These are phyloP conservation scores for Cyclura pinguis DNA, from an alignment of 2,797 vertebrate genomes.

Conservation along the genomic window DNA sequence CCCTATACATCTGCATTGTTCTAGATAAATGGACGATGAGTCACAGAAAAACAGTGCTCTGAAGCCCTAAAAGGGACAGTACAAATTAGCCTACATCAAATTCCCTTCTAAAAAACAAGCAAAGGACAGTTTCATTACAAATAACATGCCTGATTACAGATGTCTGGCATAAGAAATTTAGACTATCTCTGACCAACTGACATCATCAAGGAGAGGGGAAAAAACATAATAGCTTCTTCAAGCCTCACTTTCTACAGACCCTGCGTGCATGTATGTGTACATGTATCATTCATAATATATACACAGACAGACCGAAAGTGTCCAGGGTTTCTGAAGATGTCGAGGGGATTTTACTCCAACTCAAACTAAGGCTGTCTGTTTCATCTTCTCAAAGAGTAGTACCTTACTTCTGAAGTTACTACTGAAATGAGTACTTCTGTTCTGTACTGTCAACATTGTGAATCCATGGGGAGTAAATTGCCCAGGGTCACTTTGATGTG, in stretches of 20 bases:
- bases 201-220: not conserved
- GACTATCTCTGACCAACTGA: not conserved
- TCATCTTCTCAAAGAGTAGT: not conserved
- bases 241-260: not conserved
- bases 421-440: not conserved
- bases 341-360: not conserved
- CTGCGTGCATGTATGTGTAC: not conserved
- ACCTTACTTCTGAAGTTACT: not conserved
- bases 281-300: too few relatives aligned
- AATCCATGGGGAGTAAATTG: not conserved
- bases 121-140: not conserved
- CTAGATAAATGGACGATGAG: conserved; percentile 11
- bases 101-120: conserved; percentile 31
- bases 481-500: not conserved
- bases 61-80: conserved; percentile 5
- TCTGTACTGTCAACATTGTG: not conserved
- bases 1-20: not conserved
- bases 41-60: not conserved
- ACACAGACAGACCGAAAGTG: not conserved
- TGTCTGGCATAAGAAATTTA: not conserved
- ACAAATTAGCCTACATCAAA: conserved; percentile 4
- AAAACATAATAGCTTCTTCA: not conserved
- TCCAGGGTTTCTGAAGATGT: not conserved
- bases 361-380: not conserved
- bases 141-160: not conserved